These are phyloP conservation scores for Orbicella faveolata DNA, from an alignment of 64 coral and sea anemone genomes.

Conservation along the genomic window DNA sequence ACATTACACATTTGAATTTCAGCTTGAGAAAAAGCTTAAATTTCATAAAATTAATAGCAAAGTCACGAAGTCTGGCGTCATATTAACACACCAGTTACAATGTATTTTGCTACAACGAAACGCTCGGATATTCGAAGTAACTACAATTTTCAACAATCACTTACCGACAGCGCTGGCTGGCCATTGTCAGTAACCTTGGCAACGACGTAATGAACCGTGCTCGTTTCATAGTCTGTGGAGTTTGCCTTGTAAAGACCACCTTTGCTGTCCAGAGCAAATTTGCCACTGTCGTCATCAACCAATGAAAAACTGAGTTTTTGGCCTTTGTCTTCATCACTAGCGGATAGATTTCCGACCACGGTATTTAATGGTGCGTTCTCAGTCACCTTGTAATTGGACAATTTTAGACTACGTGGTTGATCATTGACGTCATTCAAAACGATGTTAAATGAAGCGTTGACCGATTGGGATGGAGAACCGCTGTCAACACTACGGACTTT, in stretches of 20 bases:
- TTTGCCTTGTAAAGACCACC: conserved; percentile 60
- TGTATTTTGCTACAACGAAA: too few species aligned
- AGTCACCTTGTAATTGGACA: conserved; percentile 62
- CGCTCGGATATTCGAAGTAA: too few species aligned
- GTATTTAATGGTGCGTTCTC: conserved; percentile 55
- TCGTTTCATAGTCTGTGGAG: conserved; percentile 76
- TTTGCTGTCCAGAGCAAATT: conserved; percentile 59
- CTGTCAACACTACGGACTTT: conserved; percentile 64
- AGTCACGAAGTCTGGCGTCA: too few species aligned
- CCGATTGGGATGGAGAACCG: conserved; percentile 53
- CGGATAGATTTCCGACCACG: conserved; percentile 57
- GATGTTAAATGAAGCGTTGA: conserved; percentile 43
- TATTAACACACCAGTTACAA: too few species aligned
- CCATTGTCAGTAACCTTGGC: conserved; percentile 62
- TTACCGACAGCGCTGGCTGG: conserved; percentile 43
- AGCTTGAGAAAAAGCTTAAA: too few species aligned
- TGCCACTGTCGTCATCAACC: conserved; percentile 58
- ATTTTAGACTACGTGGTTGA: conserved; percentile 51
- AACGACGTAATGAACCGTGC: conserved; percentile 54
- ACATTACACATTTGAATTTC: too few species aligned
- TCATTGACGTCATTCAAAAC: conserved; percentile 67
- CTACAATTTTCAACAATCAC: background rate
- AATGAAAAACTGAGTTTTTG: conserved; percentile 71
- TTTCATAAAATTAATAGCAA: too few species aligned
- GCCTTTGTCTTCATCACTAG: conserved; percentile 61